phyloP scores from a whole-genome alignment of 2,113 vertebrate species.

The Epinephelus fuscoguttatus region DNA sequence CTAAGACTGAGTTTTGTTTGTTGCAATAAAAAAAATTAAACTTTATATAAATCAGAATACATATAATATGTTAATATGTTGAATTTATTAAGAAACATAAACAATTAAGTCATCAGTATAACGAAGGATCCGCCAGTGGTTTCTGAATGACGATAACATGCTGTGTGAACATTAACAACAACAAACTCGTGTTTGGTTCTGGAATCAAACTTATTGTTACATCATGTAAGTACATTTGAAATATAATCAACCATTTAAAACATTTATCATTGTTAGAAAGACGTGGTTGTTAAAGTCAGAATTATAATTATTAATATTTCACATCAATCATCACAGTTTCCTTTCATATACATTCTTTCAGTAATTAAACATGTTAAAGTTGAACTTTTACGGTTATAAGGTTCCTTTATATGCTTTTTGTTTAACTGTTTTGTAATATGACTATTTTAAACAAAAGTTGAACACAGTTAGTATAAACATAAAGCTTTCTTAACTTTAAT shows the following conservation, averaged over 20 bases:
- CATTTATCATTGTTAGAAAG: background rate
- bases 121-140: background rate
- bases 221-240: background rate
- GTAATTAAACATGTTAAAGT: too few relatives aligned
- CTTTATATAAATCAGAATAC: background rate
- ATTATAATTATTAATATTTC: background rate
- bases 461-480: too few relatives aligned
- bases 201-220: background rate
- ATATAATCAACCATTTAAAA: background rate
- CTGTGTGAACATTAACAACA: slow-evolving; percentile 6
- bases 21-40: too few relatives aligned
- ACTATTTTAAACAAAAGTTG: too few relatives aligned
- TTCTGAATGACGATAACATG: background rate
- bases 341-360: too few relatives aligned
- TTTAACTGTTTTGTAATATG: too few relatives aligned
- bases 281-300: background rate
- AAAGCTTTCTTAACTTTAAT: background rate
- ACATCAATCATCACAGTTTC: background rate
- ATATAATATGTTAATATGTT: background rate
- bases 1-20: too few relatives aligned
- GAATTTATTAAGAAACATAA: background rate
- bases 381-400: too few relatives aligned
- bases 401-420: too few relatives aligned
- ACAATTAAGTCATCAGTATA: background rate
- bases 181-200: slow-evolving; percentile 11